These are phyloP conservation scores for Montipora efflorescens DNA, from an alignment of 64 coral and sea anemone species.

Conservation along the genomic window DNA sequence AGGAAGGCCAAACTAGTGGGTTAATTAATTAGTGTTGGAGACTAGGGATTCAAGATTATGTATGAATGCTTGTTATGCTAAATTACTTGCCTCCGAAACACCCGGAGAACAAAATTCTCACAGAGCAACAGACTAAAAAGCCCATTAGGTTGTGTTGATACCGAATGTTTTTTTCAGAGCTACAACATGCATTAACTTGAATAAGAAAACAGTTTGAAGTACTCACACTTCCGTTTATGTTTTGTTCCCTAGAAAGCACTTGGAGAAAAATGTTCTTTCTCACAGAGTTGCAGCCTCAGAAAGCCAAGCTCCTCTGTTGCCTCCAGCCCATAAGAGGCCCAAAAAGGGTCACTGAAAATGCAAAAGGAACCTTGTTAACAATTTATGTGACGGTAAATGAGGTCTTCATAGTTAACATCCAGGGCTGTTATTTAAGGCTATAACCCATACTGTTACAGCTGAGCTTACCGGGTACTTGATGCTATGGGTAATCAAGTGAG, in stretches of 20 bases:
- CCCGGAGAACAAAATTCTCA: constrained; percentile 5
- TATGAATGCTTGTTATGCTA: not conserved
- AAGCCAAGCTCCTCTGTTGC: constrained; percentile 16
- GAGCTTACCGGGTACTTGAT: not conserved
- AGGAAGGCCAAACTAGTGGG: too few relatives aligned
- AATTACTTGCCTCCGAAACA: not conserved
- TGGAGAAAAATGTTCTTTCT: too few relatives aligned
- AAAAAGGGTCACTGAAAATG: not conserved
- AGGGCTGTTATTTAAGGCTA: not conserved
- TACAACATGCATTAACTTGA: too few relatives aligned
- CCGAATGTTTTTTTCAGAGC: too few relatives aligned
- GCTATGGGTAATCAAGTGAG: not conserved
- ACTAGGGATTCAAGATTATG: not conserved
- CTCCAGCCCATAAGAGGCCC: not conserved
- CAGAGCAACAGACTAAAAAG: not conserved
- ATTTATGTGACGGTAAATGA: not conserved
- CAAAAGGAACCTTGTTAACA: not conserved
- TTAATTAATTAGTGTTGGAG: not conserved
- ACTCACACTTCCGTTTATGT: too few relatives aligned
- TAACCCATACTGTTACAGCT: not conserved
- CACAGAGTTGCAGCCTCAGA: too few relatives aligned
- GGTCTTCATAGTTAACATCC: not conserved
- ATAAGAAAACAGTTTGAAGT: too few relatives aligned
- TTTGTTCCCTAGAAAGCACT: too few relatives aligned
- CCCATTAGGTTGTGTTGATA: too few relatives aligned